Evolutionary conservation across 2,888 invertebrate genomes (phyloP), one percentile per base, ranked within the genome.

Genomic region (Sepiola atlantica): DNA sequence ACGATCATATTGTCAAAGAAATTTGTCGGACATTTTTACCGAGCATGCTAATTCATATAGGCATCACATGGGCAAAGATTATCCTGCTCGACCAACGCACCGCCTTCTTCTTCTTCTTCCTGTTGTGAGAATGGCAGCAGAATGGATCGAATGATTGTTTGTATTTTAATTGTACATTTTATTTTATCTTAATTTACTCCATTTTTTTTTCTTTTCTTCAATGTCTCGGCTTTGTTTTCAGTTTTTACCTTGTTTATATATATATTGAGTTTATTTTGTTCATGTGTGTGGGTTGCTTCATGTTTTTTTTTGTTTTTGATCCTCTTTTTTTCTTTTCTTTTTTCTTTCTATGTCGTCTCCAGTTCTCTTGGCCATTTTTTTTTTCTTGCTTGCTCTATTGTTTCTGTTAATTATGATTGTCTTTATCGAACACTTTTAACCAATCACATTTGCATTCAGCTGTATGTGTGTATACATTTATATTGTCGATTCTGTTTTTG

Each of bases 201-300:
- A n/a, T 77, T 77, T n/a, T 61, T 61, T 24, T 61, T 24, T 24
- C 4, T 61, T 61, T 24, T 28, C 61, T 61, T 61, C 61, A 61
- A 61, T 61, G 61, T 8, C 61, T 28, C 61, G 24, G 77, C 28
- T 77, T 61, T 94, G 94, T 94, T 94, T 94, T 93, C 54, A 35
- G 61, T 45, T 93, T 94, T 77, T 55, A 94, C 90, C 35, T 94
- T 94, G 57, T 45, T 55, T 94, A 77, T 90, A 94, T 45, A 77
- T 94, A 77, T 90, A 94, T 94, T 93, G 90, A 94, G 77, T 94
- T 32, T 91, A 90, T 94, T 94, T 94, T 57, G 45, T 55, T 57
- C 77, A 94, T 94, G 32, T 92, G 35, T 55, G 28, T 90, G 90
- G 94, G 24, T 94, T 93, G 24, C 45, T 94, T 55, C 20, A 90